Percentiles rank a stretch among this genome's conserved stretches.
Conservation (phyloP, 2,888 invertebrate species). For the Iphiclides podalirius region DNA sequence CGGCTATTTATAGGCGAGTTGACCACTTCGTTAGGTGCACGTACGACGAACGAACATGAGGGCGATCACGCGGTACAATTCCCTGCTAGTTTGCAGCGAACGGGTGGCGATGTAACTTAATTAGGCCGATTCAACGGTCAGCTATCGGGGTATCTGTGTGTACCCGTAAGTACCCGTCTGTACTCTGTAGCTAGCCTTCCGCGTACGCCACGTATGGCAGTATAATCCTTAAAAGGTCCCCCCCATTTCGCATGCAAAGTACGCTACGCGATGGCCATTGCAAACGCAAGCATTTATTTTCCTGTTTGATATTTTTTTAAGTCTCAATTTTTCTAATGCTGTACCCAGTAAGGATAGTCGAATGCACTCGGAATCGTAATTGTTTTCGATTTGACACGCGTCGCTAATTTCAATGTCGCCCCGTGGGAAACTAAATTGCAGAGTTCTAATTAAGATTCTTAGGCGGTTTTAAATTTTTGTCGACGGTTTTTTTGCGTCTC, state of each 20-base stretch:
- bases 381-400: conserved; percentile 15
- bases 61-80: too few relatives aligned
- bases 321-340: conserved; percentile 24
- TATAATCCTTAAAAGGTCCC: conserved; percentile 36
- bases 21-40: too few relatives aligned
- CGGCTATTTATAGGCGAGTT: neutral
- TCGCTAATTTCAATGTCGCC: conserved; percentile 2
- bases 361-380: conserved; percentile 27
- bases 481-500: conserved; percentile 20
- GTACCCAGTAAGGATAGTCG: conserved; percentile 14
- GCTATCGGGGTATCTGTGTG: conserved; percentile 38
- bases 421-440: conserved; percentile 15
- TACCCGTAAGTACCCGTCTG: neutral
- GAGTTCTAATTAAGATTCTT: conserved; percentile 15
- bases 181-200: too few relatives aligned
- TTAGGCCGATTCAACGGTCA: too few relatives aligned
- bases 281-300: conserved; percentile 34
- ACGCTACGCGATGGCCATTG: conserved; percentile 34
- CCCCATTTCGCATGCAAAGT: conserved; percentile 38
- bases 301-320: conserved; percentile 31
- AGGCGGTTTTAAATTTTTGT: conserved; percentile 8
- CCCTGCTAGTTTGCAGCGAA: conserved; percentile 32
- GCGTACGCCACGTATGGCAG: conserved; percentile 31
- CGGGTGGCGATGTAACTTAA: conserved; percentile 52
- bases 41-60: too few relatives aligned